Conservation (phyloP, 2,888 invertebrate species). For the Schizaphis graminum region DNA sequence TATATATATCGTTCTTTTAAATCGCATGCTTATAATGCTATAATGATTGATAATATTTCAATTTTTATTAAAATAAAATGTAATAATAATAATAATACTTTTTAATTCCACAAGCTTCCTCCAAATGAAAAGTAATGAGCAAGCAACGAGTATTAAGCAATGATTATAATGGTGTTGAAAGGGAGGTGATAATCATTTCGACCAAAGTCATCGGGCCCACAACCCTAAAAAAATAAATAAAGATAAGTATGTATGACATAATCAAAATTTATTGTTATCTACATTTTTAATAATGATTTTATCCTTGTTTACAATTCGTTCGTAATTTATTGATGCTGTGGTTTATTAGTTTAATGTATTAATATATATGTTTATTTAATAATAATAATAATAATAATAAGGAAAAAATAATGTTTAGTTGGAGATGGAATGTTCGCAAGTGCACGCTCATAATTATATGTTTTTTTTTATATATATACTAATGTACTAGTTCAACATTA, state of each 20-base stretch:
- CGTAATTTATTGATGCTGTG: background rate
- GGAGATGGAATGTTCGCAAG: background rate
- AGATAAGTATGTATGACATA: background rate
- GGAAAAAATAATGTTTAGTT: constrained; percentile 1
- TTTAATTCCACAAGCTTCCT: background rate
- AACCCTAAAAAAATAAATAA: constrained; percentile 24
- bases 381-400: background rate
- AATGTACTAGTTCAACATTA: background rate
- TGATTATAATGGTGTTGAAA: background rate
- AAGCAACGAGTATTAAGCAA: background rate
- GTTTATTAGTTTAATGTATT: constrained; percentile 7
- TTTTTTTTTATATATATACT: background rate
- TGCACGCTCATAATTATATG: background rate
- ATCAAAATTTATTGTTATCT: constrained; percentile 49
- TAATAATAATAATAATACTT: constrained; percentile 30
- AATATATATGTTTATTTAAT: background rate
- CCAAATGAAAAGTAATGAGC: background rate
- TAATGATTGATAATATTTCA: background rate
- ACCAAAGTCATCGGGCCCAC: background rate
- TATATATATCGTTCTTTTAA: background rate
- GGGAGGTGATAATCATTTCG: constrained; percentile 26
- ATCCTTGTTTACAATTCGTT: background rate
- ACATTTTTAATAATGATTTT: constrained; percentile 36
- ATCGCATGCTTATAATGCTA: background rate
- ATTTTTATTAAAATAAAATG: background rate